Evolutionary conservation across 1,140 invertebrate species (phyloP).

Genomic region (Diabrotica undecimpunctata): DNA sequence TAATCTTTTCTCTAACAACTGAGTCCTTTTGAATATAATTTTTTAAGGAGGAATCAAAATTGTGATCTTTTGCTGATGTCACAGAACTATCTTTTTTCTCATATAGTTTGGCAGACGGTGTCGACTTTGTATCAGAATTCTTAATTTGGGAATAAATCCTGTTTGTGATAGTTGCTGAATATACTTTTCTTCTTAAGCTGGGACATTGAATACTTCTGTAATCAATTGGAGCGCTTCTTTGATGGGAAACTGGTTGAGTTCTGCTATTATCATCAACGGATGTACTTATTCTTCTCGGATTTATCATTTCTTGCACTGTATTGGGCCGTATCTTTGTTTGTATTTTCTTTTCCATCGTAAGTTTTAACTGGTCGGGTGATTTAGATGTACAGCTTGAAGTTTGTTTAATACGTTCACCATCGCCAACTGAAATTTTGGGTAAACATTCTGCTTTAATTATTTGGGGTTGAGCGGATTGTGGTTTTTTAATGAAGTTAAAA

Average conservation of each 20-base stretch:
- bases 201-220: conserved; percentile 26
- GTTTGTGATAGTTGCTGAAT: conserved; percentile 21
- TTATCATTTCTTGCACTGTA: not conserved
- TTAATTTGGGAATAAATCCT: not conserved
- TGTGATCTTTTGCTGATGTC: not conserved
- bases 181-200: conserved; percentile 22
- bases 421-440: not conserved
- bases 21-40: no score
- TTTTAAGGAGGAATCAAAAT: no score
- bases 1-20: no score
- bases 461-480: not conserved
- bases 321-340: not conserved
- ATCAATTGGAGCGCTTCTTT: conserved; percentile 6
- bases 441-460: not conserved
- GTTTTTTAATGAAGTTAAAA: not conserved
- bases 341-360: not conserved
- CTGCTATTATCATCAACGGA: not conserved
- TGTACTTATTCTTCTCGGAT: not conserved
- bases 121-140: not conserved
- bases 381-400: not conserved
- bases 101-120: no score
- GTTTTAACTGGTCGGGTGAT: not conserved
- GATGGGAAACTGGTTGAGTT: not conserved
- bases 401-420: not conserved
- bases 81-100: not conserved